phyloP scores from a whole-genome alignment of 2,113 vertebrate species.

The Heterotilapia buettikoferi region DNA sequence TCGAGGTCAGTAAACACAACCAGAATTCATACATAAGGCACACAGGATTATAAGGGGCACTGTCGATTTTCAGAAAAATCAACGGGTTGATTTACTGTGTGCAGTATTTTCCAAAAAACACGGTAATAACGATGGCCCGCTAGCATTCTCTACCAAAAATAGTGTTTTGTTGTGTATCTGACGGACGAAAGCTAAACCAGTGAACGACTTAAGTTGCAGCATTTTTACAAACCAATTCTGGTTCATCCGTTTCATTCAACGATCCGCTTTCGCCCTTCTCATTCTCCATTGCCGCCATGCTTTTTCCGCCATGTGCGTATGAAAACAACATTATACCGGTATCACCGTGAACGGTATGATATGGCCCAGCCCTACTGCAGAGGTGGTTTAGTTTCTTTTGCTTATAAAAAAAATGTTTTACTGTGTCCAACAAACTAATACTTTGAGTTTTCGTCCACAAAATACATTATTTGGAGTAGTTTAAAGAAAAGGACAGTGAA shows the following conservation, averaged over 20 bases:
- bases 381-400: neutral
- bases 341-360: neutral
- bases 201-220: neutral
- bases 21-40: neutral
- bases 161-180: neutral
- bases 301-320: no score
- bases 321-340: neutral
- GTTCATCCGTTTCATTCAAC: neutral
- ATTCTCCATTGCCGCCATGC: neutral
- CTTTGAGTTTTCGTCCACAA: neutral
- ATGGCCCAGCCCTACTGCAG: neutral
- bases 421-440: neutral
- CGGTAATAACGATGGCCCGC: fast-evolving
- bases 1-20: neutral
- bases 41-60: neutral
- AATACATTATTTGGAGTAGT: neutral
- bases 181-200: neutral
- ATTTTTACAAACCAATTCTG: neutral
- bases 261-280: neutral
- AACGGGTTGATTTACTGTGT: neutral
- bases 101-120: neutral
- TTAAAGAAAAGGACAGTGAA: neutral
- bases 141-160: neutral
- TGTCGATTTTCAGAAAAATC: neutral
- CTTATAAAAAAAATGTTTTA: neutral